Conservation (phyloP, 1,140 invertebrate species). For the Bradynema listronoti region DNA sequence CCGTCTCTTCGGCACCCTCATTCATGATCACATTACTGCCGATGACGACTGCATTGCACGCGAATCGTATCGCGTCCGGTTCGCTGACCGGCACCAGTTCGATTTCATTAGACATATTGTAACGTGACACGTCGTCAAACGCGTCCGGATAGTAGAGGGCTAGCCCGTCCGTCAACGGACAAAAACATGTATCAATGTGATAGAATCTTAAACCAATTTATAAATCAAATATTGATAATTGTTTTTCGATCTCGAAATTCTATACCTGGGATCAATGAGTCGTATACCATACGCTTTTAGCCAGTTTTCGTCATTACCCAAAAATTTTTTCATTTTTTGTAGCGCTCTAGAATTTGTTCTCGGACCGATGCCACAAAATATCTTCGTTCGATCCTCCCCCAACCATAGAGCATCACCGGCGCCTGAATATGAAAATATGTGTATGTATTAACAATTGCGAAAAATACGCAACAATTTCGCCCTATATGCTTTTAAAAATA, state of each 20-base stretch:
- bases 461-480: background rate
- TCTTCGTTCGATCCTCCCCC: slow-evolving; percentile 33
- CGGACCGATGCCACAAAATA: slow-evolving; percentile 55
- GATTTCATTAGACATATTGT: slow-evolving; percentile 55
- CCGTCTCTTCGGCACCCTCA: slow-evolving; percentile 46
- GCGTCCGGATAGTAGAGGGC: slow-evolving; percentile 55
- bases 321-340: slow-evolving; percentile 32
- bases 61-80: slow-evolving; percentile 49
- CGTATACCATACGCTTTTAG: slow-evolving; percentile 33
- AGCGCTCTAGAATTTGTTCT: slow-evolving; percentile 52
- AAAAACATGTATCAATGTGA: slow-evolving; percentile 58
- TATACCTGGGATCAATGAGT: slow-evolving; percentile 11
- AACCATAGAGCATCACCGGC: slow-evolving; percentile 55
- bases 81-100: slow-evolving; percentile 47
- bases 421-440: slow-evolving; percentile 28
- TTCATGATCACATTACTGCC: slow-evolving; percentile 54
- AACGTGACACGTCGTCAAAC: slow-evolving; percentile 50
- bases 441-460: background rate
- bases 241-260: background rate
- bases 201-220: slow-evolving; percentile 48
- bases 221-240: slow-evolving; percentile 12
- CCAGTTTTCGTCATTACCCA: slow-evolving; percentile 35
- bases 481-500: slow-evolving; percentile 1
- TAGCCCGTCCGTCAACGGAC: slow-evolving; percentile 48
- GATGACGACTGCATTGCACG: slow-evolving; percentile 56